These are phyloP conservation scores for Myiagra hebetior DNA, from an alignment of 2,113 vertebrate species.

Conservation along the genomic window DNA sequence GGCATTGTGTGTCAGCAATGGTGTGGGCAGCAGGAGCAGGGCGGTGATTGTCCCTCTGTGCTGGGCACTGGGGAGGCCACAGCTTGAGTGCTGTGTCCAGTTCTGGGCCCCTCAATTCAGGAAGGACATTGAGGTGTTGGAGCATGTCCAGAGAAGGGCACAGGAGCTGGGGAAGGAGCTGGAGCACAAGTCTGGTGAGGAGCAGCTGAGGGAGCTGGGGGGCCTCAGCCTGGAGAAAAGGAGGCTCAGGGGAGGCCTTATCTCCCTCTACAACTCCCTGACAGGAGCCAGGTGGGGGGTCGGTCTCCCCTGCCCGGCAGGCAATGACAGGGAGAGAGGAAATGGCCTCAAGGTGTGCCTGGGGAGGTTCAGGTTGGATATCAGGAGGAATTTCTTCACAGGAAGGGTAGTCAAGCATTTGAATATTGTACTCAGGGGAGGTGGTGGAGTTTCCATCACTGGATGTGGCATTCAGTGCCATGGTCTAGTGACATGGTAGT, in stretches of 20 bases:
- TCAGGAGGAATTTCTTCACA: background rate
- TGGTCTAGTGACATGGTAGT: background rate
- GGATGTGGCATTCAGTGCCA: background rate
- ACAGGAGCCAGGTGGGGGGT: fast-evolving
- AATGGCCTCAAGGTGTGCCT: background rate
- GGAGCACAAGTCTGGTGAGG: background rate
- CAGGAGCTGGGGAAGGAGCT: background rate
- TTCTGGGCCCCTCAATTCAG: background rate
- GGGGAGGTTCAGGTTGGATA: background rate
- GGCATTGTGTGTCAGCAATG: background rate
- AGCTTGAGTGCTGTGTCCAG: fast-evolving
- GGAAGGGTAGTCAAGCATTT: background rate
- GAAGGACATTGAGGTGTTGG: background rate
- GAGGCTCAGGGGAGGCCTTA: background rate
- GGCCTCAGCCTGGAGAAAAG: background rate
- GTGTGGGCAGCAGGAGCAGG: background rate
- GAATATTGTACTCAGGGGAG: background rate
- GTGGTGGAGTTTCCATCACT: background rate
- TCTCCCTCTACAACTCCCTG: background rate
- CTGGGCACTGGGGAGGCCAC: background rate
- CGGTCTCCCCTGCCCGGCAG: background rate
- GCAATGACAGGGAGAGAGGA: background rate
- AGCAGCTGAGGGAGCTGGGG: background rate
- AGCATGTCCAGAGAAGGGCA: background rate
- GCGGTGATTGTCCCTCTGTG: background rate